Evolutionary conservation across 37 sponge, comb jelly and placozoan genomes (phyloP), one percentile per base, ranked within the genome.

Genomic region (Halisarca cf. caerulea): DNA sequence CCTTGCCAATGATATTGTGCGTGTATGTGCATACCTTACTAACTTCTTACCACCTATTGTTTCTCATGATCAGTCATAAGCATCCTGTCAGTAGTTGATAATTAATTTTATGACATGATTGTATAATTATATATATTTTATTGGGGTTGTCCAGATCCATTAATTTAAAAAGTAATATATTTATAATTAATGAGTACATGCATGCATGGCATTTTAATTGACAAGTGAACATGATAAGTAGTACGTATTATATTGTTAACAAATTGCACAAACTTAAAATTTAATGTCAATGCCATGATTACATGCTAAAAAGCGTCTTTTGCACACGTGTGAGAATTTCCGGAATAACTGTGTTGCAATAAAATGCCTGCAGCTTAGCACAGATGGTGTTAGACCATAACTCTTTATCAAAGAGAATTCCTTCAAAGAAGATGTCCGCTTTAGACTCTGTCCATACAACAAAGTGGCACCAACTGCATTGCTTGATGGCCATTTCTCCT

Each of bases 1-100:
- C 70, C n/a, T 79, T 51, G 80, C 80, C 32, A 66, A 86, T 62
- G 36, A 79, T 11, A 79, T 86, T 24, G 23, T 86, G 59, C 79
- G 33, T 79, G 80, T 78, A 21, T 60, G 69, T 39, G 23, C 66
- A 35, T 40, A 62, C 30, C 36, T 86, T 11, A 66, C 80, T 15
- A 86, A 78, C 51, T 78, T 86, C 45, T 15, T 27, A 34, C 86
- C 64, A 36, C 44, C 44, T 36, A 35, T 74, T 35, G 23, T 74
- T 41, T 36, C 77, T 66, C 25, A 66, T 66, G 68, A 66, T n/a
- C 23, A n/a, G n/a, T n/a, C n/a, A n/a, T n/a, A n/a, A n/a, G n/a
- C n/a, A 11, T 20, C 17, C 11, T 20, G 17, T 20, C 17, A n/a
- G 23, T 6, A 8, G 25, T 2, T 25, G 2, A 59, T 59, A 27